Evolutionary conservation across 2,797 vertebrate genomes (phyloP), one percentile per base, ranked within the genome.

Genomic region (Sebastes kiyomatsui): DNA sequence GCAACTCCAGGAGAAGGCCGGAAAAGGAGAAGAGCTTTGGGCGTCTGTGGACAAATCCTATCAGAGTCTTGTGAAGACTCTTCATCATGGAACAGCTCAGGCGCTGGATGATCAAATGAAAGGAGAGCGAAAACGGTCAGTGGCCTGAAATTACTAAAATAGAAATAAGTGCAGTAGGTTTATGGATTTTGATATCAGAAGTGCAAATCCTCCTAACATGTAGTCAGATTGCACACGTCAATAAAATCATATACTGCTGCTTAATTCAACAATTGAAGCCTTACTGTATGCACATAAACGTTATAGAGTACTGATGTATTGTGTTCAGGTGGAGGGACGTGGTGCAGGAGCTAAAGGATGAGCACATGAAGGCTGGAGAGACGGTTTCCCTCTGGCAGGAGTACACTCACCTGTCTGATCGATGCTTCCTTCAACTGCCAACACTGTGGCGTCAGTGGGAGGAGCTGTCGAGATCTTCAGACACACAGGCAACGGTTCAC

Each of bases 351-450:
- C 42, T 97, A 1, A 62, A 88, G 25, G 94, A 95, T 3, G 94
- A 96, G 65, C 73, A 95, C 25, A 69, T 61, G 30, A 92, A 93
- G 78, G 91, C 88, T 0, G 88, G 82, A 55, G 77, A 87, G 8
- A 87, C 84, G 4, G 84, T 96, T 16, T 92, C 90, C 30, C 90
- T 97, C 62, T 99, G 97, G 97, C 93, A 93, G 82, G 89, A 95
- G 11, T 96, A 95, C 18, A 18, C 64, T 55, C 33, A 25, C 2
- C 79, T 87, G n/a, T 94, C 90, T 4, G 18, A 81, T 0, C 90
- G 11, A 67, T 92, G 89, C 86, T 72, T 84, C 28, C 23, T 59
- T 59, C 33, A n/a, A 25, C 88, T 95, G 77, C 86, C 78, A 14
- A 92, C 90, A 28, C 90, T 95, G 42, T 86, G 94, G 90, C 89